Conservation (phyloP, 2,888 invertebrate species). For the Blomia tropicalis region DNA sequence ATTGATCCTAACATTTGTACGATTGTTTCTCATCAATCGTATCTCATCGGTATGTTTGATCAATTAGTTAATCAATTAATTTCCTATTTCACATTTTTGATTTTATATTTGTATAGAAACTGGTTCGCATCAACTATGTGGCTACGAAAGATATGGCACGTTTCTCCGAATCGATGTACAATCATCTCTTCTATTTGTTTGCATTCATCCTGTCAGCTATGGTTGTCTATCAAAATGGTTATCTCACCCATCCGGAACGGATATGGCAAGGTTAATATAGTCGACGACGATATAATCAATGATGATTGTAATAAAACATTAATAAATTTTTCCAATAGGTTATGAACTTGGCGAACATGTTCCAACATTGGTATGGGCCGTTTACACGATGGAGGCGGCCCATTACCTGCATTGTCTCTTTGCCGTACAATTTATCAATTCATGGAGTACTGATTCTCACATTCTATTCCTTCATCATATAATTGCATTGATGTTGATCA, state of each 20-base stretch:
- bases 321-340: no score
- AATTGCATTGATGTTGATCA: conserved; percentile 34
- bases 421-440: conserved; percentile 38
- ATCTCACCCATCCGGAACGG: neutral
- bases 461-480: conserved; percentile 35
- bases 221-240: neutral
- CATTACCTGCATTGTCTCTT: conserved; percentile 39
- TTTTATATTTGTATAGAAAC: neutral
- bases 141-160: neutral
- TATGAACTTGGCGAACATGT: conserved; percentile 28
- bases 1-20: no score
- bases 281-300: no score
- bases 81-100: neutral
- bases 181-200: neutral
- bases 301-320: no score
- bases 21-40: no score
- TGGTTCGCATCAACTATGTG: no score
- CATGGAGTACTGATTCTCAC: conserved; percentile 37
- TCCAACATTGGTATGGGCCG: conserved; percentile 33
- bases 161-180: conserved; percentile 1
- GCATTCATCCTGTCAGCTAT: neutral
- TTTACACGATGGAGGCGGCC: conserved; percentile 35
- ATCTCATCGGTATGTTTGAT: no score
- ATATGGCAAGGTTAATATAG: neutral
- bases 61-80: neutral